A percentile compares a stretch with the other conserved stretches of the same genome.
These are phyloP conservation scores for Leucoraja erinaceus DNA, from an alignment of 2,113 vertebrate genomes.

Conservation along the genomic window DNA sequence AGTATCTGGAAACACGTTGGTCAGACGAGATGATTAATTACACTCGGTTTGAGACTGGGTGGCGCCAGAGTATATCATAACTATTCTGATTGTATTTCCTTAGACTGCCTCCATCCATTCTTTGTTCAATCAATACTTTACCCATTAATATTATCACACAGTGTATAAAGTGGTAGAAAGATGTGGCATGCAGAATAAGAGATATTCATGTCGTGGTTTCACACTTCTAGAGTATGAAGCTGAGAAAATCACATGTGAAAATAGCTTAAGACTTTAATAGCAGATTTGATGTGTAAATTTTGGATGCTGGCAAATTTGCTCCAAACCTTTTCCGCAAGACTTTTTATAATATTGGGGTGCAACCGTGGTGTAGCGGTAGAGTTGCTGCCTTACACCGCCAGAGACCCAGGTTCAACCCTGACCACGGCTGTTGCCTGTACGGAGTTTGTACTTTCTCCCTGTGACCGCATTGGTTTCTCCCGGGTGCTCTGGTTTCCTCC, in stretches of 20 bases:
- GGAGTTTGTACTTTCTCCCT: too few relatives aligned
- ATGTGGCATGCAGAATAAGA: background rate
- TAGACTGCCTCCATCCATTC: background rate
- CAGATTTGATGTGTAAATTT: background rate
- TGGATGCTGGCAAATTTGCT: background rate
- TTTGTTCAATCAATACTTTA: slow-evolving; percentile 25
- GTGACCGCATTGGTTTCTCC: too few relatives aligned
- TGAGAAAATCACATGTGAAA: background rate
- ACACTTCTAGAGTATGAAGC: background rate
- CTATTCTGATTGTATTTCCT: background rate
- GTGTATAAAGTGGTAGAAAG: background rate
- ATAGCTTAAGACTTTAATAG: background rate
- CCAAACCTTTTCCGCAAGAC: background rate
- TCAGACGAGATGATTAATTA: slow-evolving; percentile 58
- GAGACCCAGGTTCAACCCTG: too few relatives aligned
- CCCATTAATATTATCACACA: slow-evolving; percentile 4
- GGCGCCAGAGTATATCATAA: slow-evolving; percentile 50
- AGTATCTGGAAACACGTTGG: slow-evolving; percentile 58
- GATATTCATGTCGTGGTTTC: background rate
- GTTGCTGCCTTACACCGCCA: too few relatives aligned
- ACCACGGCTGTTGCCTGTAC: too few relatives aligned
- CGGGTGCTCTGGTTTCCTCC: too few relatives aligned
- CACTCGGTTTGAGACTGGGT: slow-evolving; percentile 57
- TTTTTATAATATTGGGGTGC: background rate
- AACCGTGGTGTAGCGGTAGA: too few relatives aligned